Percentiles rank a stretch among this genome's conserved stretches.
Evolutionary conservation across 2,888 invertebrate species (phyloP).

Genomic region (Tetramorium bicarinatum): DNA sequence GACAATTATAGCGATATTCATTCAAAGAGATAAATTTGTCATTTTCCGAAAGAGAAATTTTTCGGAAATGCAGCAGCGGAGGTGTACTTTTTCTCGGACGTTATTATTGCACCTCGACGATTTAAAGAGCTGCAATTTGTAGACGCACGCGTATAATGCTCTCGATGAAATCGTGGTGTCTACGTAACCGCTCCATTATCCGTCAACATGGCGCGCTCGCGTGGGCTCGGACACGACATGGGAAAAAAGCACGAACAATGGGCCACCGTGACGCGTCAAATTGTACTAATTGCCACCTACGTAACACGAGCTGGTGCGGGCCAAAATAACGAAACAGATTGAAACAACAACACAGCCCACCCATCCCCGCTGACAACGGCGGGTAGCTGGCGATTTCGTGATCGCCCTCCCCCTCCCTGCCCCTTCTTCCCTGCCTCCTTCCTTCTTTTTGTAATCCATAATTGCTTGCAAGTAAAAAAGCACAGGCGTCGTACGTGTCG

Average conservation of each 20-base stretch:
- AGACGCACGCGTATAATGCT: neutral
- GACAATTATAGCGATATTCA: neutral
- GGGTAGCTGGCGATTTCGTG: slow-evolving; percentile 23
- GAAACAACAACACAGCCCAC: slow-evolving; percentile 42
- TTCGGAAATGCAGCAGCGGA: neutral
- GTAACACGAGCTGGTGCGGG: slow-evolving; percentile 52
- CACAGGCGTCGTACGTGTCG: slow-evolving; percentile 61
- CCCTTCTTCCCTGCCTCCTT: neutral
- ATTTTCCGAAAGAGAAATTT: neutral
- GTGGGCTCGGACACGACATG: slow-evolving; percentile 42
- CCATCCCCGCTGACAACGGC: slow-evolving; percentile 24
- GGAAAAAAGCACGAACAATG: slow-evolving; percentile 56
- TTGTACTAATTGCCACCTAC: slow-evolving; percentile 55
- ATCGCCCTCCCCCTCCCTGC: neutral
- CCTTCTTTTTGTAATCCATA: slow-evolving; percentile 61
- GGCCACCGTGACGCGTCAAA: slow-evolving; percentile 53
- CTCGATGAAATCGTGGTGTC: slow-evolving; percentile 2
- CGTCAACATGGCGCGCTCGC: slow-evolving; percentile 46
- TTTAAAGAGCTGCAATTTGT: neutral
- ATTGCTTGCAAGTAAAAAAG: slow-evolving; percentile 74
- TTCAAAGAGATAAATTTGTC: neutral
- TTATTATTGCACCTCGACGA: neutral
- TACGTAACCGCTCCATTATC: slow-evolving; percentile 32
- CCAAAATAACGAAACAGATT: slow-evolving; percentile 50
- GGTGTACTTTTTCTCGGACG: neutral